Evolutionary conservation across 1,140 invertebrate species (phyloP), one percentile per base, ranked within the genome.

Genomic region (Drosophila elegans): DNA sequence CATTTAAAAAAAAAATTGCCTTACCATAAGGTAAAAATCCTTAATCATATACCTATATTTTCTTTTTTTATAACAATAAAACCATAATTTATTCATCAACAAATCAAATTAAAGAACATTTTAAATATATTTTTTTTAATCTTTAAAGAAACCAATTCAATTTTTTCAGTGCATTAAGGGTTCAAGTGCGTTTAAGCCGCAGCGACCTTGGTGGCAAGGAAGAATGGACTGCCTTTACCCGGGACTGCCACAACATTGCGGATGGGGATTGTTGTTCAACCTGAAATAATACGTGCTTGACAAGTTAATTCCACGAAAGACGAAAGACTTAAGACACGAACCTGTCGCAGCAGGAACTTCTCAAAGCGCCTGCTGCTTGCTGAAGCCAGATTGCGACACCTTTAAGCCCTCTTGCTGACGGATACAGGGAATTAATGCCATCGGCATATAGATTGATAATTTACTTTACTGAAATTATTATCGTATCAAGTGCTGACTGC

Each of bases 371-470:
- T 46, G 32, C 56, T 34, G 29, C 49, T 51, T 27, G 38, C 42
- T 41, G 13, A 45, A 32, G 41, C 29, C 59, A 63, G 59, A 56
- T 74, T 82, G 85, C 82, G 67, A 53, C 67, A 84, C 63, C 83
- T 85, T 62, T 80, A 85, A 84, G 78, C 73, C 54, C 42, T 34
- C 27, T 39, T 4, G n/a, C 48, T 48, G 67, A 55, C 36, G 42
- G 41, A 10, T 27, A 12, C 42, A 25, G 10, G 46, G 46, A 51
- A 34, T 62, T 80, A 84, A 80, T 80, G 67, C 77, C 67, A 42
- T 79, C 71, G 64, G 83, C 83, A 86, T 86, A 86, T 86, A 88
- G 78, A 86, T 86, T 86, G 83, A 88, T 79, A 88, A 76, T 76
- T 86, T 76, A 67, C 29, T 16, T 38, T 49, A 56, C 27, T 49